Evolutionary conservation across 2,888 invertebrate genomes (phyloP).

Genomic region (Diarsia rubi): DNA sequence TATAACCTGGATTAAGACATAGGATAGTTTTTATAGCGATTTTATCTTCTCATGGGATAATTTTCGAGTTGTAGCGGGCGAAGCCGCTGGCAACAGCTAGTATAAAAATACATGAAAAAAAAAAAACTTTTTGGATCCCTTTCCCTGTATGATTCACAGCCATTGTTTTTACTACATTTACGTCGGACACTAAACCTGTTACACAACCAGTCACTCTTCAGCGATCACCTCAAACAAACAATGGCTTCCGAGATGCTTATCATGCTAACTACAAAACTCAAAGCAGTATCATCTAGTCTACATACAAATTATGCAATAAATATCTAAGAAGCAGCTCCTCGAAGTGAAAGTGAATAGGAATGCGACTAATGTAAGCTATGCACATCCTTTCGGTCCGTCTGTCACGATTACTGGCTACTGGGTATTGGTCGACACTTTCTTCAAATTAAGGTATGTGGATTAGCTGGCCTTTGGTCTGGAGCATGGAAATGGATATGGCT

Average conservation of each 20-base stretch:
- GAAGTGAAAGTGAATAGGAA: conserved; percentile 73
- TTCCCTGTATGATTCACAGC: conserved; percentile 1
- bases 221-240: conserved; percentile 32
- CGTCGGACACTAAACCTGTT: conserved; percentile 32
- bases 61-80: too few species aligned
- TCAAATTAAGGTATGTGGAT: conserved; percentile 40
- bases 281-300: conserved; percentile 52
- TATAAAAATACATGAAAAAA: too few species aligned
- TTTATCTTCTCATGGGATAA: too few species aligned
- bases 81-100: too few species aligned
- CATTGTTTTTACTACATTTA: background rate
- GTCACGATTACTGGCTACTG: conserved; percentile 62
- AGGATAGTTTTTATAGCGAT: too few species aligned
- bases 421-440: conserved; percentile 51
- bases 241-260: conserved; percentile 39
- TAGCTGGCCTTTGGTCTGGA: conserved; percentile 5
- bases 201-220: conserved; percentile 34
- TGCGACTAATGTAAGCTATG: conserved; percentile 69
- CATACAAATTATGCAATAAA: conserved; percentile 72
- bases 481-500: background rate
- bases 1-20: too few species aligned
- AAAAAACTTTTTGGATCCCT: too few species aligned
- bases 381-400: conserved; percentile 71
- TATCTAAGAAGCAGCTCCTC: conserved; percentile 64
- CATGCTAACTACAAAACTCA: conserved; percentile 33